Conservation (phyloP, 2,888 invertebrate genomes). For the Spilarctia lutea region DNA sequence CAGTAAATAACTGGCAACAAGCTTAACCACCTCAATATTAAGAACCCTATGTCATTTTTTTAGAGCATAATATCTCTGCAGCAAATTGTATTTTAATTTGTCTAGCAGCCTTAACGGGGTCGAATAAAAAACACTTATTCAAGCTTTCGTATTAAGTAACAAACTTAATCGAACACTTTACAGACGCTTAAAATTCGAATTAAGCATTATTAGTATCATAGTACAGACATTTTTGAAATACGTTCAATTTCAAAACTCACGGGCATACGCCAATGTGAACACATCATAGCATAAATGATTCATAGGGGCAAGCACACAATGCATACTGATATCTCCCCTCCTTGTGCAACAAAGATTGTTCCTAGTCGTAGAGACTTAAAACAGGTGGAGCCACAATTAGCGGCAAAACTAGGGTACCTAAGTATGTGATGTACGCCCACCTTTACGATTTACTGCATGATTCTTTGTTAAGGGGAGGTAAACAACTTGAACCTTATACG, state of each 20-base stretch:
- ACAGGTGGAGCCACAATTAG: conserved; percentile 74
- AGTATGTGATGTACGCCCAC: conserved; percentile 69
- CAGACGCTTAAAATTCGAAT: conserved; percentile 22
- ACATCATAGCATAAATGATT: conserved; percentile 40
- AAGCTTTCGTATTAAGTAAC: not conserved
- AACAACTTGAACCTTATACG: not conserved
- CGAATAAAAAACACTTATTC: not conserved
- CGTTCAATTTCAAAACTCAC: conserved; percentile 37
- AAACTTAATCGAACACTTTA: conserved; percentile 1
- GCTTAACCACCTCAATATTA: not conserved
- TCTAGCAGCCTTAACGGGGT: no score
- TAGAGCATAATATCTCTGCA: no score
- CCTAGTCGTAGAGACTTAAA: conserved; percentile 56
- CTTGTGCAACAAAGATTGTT: conserved; percentile 58
- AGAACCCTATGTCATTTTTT: not conserved
- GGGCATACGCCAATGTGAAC: conserved; percentile 33
- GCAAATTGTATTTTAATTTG: not conserved
- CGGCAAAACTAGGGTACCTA: conserved; percentile 64
- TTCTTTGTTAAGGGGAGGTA: not conserved
- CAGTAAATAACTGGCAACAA: not conserved
- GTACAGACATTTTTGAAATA: conserved; percentile 42
- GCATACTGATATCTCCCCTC: conserved; percentile 53
- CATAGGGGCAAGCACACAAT: conserved; percentile 44
- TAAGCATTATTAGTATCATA: conserved; percentile 38
- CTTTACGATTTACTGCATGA: not conserved